Evolutionary conservation across 2,113 vertebrate genomes (phyloP).

Genomic region (Myrmecophaga tridactyla): DNA sequence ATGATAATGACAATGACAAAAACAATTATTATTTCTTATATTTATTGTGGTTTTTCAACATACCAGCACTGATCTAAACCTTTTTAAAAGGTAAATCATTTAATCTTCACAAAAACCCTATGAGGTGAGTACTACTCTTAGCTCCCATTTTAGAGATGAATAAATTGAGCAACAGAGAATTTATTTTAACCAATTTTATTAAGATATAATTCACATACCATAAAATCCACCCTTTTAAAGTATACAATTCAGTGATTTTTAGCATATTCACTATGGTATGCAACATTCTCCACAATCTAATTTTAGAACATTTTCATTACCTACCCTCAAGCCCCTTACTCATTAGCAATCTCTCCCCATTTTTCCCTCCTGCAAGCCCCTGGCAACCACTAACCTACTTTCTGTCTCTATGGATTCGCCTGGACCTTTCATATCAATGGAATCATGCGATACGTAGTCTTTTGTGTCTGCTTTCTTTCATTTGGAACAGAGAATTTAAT

Average conservation of each 20-base stretch:
- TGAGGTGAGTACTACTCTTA: background rate
- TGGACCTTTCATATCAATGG: constrained; percentile 67
- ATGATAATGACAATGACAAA: background rate
- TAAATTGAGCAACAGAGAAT: background rate
- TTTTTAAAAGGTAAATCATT: background rate
- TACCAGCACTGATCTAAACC: background rate
- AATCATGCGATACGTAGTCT: constrained; percentile 59
- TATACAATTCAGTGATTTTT: constrained; percentile 42
- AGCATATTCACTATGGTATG: constrained; percentile 17
- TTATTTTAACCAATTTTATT: constrained; percentile 20
- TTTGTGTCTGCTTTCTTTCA: constrained; percentile 67
- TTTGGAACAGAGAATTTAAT: constrained; percentile 61
- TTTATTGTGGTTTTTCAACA: constrained; percentile 17
- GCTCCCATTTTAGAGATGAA: constrained; percentile 8
- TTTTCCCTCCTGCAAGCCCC: background rate
- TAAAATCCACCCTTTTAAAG: constrained; percentile 10
- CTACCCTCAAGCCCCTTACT: background rate
- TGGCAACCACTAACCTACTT: constrained; percentile 66
- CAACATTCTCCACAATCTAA: constrained; percentile 23
- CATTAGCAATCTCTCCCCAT: constrained; percentile 43
- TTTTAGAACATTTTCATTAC: constrained; percentile 51
- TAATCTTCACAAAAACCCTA: constrained; percentile 40
- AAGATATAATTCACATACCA: constrained; percentile 5
- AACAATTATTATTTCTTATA: background rate
- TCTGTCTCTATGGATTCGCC: constrained; percentile 63